These are phyloP conservation scores for Staurois parvus DNA, from an alignment of 2,797 vertebrate species.

Conservation along the genomic window DNA sequence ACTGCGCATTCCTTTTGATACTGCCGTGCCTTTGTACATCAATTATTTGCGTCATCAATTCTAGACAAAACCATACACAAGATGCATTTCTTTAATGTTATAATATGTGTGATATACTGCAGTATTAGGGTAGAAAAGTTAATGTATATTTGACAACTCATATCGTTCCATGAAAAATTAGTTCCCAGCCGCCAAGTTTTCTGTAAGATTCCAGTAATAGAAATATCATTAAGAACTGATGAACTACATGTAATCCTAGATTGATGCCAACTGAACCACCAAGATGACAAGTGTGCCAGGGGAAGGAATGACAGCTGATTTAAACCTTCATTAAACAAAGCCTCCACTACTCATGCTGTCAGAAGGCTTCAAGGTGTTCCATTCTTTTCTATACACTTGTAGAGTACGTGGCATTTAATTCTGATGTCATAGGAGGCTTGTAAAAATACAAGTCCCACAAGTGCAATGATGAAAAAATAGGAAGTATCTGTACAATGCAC, in stretches of 20 bases:
- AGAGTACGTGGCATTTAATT: conserved; percentile 12
- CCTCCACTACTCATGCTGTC: conserved; percentile 43
- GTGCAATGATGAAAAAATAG: conserved; percentile 10
- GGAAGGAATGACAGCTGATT: conserved; percentile 54
- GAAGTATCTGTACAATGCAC: background rate
- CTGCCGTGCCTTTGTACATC: conserved; percentile 29
- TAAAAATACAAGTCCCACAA: conserved; percentile 17
- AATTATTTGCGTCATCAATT: conserved; percentile 43
- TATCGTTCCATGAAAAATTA: conserved; percentile 53
- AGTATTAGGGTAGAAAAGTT: conserved; percentile 53
- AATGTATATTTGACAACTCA: conserved; percentile 60
- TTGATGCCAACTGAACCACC: conserved; percentile 48
- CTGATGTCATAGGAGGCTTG: background rate
- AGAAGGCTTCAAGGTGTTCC: conserved; percentile 35
- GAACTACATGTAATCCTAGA: conserved; percentile 56
- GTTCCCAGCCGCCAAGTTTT: conserved; percentile 49
- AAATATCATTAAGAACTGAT: conserved; percentile 62
- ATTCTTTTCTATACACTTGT: conserved; percentile 20
- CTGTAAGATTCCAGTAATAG: conserved; percentile 59
- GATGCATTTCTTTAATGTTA: conserved; percentile 52
- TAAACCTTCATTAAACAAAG: conserved; percentile 56
- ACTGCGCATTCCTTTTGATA: background rate
- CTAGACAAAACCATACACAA: conserved; percentile 53
- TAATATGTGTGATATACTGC: conserved; percentile 50
- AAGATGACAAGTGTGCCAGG: conserved; percentile 44